Percentiles rank a stretch among this genome's conserved stretches.
Evolutionary conservation across 1,140 invertebrate species (phyloP).

Genomic region (Coboldia fuscipes): DNA sequence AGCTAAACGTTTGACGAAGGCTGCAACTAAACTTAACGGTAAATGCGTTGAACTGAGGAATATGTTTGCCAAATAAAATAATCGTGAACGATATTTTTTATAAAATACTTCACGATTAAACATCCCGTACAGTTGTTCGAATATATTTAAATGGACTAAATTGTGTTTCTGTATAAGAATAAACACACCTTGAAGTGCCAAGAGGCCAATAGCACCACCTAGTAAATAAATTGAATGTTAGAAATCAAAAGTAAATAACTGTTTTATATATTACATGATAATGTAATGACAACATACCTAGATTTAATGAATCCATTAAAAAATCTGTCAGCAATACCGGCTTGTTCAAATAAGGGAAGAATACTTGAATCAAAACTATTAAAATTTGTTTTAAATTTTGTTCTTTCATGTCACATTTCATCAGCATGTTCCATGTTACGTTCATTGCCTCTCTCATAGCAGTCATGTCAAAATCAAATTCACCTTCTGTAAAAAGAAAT

Average conservation of each 20-base stretch:
- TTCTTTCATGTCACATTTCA: conserved; percentile 41
- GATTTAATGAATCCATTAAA: conserved; percentile 71
- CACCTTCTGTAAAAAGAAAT: conserved; percentile 7
- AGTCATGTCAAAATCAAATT: conserved; percentile 21
- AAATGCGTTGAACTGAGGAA: conserved; percentile 87
- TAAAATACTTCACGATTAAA: conserved; percentile 77
- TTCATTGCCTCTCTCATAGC: conserved; percentile 29
- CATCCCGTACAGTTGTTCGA: conserved; percentile 80
- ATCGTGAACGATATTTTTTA: conserved; percentile 67
- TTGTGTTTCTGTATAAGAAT: conserved; percentile 78
- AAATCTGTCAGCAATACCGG: conserved; percentile 80
- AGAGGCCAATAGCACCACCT: conserved; percentile 68
- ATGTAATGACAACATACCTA: conserved; percentile 27
- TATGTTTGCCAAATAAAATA: conserved; percentile 71
- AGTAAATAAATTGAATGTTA: conserved; percentile 9
- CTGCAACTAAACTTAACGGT: conserved; percentile 74
- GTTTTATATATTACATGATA: too few species aligned
- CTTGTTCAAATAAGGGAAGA: conserved; percentile 58
- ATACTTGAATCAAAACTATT: conserved; percentile 56
- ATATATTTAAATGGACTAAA: conserved; percentile 90
- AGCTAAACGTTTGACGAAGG: conserved; percentile 76
- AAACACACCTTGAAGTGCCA: conserved; percentile 86
- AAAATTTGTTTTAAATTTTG: conserved; percentile 55
- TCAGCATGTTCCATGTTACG: conserved; percentile 44
- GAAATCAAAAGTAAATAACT: too few species aligned